phyloP scores from a whole-genome alignment of 2,888 invertebrate species.

The Operophtera brumata region DNA sequence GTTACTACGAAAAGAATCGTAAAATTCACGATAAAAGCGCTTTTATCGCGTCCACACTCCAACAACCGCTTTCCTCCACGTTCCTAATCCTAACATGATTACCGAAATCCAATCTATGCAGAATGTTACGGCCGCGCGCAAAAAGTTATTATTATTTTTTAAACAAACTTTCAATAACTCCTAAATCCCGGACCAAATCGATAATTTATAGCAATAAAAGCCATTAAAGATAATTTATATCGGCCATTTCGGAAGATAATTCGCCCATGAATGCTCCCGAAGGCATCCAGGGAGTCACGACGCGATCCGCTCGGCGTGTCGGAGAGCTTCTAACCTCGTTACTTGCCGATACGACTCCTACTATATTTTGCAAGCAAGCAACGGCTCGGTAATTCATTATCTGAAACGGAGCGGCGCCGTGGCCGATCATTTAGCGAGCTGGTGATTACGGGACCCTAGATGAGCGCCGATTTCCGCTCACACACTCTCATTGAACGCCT shows the following conservation, averaged over 20 bases:
- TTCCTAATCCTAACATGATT: conserved; percentile 56
- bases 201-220: conserved; percentile 65
- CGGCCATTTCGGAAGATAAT: conserved; percentile 67
- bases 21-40: conserved; percentile 69
- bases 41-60: conserved; percentile 62
- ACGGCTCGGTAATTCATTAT: conserved; percentile 70
- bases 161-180: conserved; percentile 43
- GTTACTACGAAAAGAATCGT: conserved; percentile 68
- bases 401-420: conserved; percentile 46
- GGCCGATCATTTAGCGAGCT: conserved; percentile 58
- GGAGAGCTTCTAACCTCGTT: conserved; percentile 63
- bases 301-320: conserved; percentile 48
- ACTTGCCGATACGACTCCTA: conserved; percentile 59
- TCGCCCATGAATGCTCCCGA: conserved; percentile 67
- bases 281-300: conserved; percentile 66
- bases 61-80: conserved; percentile 58
- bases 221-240: conserved; percentile 69
- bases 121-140: conserved; percentile 14
- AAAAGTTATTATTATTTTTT: conserved; percentile 27
- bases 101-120: conserved; percentile 28
- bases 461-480: conserved; percentile 61
- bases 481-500: conserved; percentile 56
- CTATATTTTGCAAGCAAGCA: conserved; percentile 72
- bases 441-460: conserved; percentile 67
- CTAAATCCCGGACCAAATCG: conserved; percentile 51